These are phyloP conservation scores for Gavialis gangeticus DNA, from an alignment of 2,113 vertebrate genomes.

Conservation along the genomic window DNA sequence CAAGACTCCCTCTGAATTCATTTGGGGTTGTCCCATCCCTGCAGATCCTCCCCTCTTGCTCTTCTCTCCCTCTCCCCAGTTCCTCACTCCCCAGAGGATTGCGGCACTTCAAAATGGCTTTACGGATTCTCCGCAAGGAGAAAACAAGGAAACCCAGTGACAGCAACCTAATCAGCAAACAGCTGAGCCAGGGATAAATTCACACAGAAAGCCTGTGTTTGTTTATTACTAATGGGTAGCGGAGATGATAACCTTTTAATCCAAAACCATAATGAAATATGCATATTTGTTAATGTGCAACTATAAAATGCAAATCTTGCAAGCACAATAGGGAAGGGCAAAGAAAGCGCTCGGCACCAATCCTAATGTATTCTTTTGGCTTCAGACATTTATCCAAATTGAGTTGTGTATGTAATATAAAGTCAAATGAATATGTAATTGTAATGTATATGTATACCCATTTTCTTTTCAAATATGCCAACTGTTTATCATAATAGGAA, in stretches of 20 bases:
- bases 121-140: conserved; percentile 68
- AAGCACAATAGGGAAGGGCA: conserved; percentile 75
- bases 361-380: conserved; percentile 77
- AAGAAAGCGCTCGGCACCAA: conserved; percentile 64
- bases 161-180: conserved; percentile 73
- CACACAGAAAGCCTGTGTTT: conserved; percentile 74
- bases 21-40: background rate
- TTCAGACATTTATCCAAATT: conserved; percentile 81
- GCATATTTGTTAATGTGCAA: conserved; percentile 79
- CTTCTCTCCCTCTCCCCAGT: background rate
- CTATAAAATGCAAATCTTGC: conserved; percentile 78
- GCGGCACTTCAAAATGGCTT: conserved; percentile 42
- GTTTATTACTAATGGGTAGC: conserved; percentile 79
- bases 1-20: background rate
- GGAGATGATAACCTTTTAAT: conserved; percentile 80
- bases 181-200: conserved; percentile 73
- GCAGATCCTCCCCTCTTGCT: background rate
- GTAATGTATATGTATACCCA: conserved; percentile 79
- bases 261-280: conserved; percentile 80
- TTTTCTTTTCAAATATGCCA: conserved; percentile 77
- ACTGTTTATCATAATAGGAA: conserved; percentile 81
- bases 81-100: conserved; percentile 43
- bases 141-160: conserved; percentile 70
- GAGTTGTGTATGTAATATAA: conserved; percentile 78
- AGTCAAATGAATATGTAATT: conserved; percentile 81